Percentiles rank a stretch among this genome's conserved stretches.
phyloP scores from a whole-genome alignment of 2,797 vertebrate genomes.

The Anomalospiza imberbis region DNA sequence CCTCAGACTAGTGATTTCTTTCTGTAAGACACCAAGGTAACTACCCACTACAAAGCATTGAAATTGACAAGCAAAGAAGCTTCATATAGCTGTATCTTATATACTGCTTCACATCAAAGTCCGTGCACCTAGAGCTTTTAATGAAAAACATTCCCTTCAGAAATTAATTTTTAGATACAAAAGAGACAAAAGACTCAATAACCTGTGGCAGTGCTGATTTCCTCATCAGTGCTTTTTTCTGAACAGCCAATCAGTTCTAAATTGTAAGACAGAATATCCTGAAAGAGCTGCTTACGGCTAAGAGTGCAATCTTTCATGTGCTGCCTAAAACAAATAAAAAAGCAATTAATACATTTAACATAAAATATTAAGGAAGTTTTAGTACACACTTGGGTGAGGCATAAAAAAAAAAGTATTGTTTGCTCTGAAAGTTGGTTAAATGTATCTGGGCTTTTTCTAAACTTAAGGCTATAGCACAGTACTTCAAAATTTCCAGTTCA shows the following conservation, averaged over 20 bases:
- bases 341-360: not conserved
- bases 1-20: not conserved
- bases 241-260: slow-evolving; percentile 89
- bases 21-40: not conserved
- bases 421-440: not conserved
- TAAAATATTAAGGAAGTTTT: not conserved
- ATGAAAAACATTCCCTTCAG: not conserved
- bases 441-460: not conserved
- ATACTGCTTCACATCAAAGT: not conserved
- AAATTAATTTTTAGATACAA: not conserved
- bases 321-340: slow-evolving; percentile 82
- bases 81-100: not conserved
- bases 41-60: not conserved
- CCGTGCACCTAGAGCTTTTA: not conserved
- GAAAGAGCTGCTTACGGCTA: slow-evolving; percentile 87
- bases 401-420: not conserved
- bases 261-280: slow-evolving; percentile 93
- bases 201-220: slow-evolving; percentile 88
- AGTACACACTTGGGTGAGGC: not conserved
- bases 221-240: slow-evolving; percentile 81
- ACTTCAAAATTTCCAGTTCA: not conserved
- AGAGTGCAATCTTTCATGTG: slow-evolving; percentile 92
- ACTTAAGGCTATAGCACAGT: not conserved
- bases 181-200: not conserved
- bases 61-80: not conserved